These are phyloP conservation scores for Leptodactylus fuscus DNA, from an alignment of 2,113 vertebrate species.

Conservation along the genomic window DNA sequence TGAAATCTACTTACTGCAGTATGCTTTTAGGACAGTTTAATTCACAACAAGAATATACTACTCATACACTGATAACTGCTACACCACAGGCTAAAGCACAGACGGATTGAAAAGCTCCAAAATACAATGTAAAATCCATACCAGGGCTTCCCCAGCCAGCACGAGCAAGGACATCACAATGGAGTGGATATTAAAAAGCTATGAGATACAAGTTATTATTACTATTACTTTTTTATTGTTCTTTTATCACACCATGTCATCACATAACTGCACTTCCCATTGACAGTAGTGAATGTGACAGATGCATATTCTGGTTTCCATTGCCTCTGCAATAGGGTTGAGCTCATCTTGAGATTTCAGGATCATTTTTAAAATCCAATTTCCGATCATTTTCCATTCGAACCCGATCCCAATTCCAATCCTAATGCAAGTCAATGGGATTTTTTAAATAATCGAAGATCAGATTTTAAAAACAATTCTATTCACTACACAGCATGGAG, in stretches of 20 bases:
- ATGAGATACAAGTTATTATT: too few relatives aligned
- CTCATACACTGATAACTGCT: neutral
- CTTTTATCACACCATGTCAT: neutral
- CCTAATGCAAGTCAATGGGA: too few relatives aligned
- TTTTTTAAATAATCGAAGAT: too few relatives aligned
- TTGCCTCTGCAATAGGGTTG: too few relatives aligned
- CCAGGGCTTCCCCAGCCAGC: neutral
- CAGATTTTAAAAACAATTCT: too few relatives aligned
- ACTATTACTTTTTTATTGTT: neutral
- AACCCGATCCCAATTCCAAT: too few relatives aligned
- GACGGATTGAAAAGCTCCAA: neutral
- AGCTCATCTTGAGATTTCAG: too few relatives aligned
- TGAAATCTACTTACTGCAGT: conserved; percentile 4
- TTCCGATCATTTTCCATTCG: too few relatives aligned
- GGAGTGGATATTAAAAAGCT: neutral
- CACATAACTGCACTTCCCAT: neutral
- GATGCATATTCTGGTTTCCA: too few relatives aligned
- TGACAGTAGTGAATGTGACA: neutral
- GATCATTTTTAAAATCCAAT: too few relatives aligned
- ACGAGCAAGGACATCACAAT: neutral
- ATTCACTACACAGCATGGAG: too few relatives aligned
- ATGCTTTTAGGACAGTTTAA: conserved; percentile 13
- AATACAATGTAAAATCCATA: neutral
- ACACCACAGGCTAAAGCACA: too few relatives aligned
- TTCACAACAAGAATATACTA: neutral